Conservation (phyloP, 2,797 vertebrate genomes). For the Erpetoichthys calabaricus region DNA sequence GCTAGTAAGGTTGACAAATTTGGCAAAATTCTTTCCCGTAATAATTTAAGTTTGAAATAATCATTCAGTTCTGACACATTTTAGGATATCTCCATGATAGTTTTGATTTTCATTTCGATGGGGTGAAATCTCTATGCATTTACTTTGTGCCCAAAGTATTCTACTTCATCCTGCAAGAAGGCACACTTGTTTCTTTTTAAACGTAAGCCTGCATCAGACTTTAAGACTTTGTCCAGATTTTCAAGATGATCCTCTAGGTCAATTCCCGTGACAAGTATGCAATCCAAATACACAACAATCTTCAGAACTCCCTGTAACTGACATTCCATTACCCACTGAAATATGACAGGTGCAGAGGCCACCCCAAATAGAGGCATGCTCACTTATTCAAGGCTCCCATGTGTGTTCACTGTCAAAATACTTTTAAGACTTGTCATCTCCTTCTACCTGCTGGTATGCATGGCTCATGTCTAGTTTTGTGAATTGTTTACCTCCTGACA, state of each 20-base stretch:
- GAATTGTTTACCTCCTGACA: background rate
- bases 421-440: background rate
- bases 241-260: background rate
- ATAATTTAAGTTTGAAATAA: slow-evolving; percentile 4
- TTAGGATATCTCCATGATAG: background rate
- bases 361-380: no score
- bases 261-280: background rate
- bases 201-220: background rate
- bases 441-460: background rate
- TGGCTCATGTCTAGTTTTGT: background rate
- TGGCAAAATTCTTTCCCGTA: background rate
- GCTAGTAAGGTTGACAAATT: background rate
- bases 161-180: background rate
- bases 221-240: background rate
- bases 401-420: slow-evolving; percentile 1
- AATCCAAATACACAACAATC: background rate
- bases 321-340: background rate
- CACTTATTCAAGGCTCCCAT: no score
- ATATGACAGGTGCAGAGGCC: background rate
- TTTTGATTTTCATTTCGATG: background rate
- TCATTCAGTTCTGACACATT: background rate
- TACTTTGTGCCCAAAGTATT: background rate
- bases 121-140: background rate
- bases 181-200: background rate
- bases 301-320: background rate